Conservation (phyloP, 2,888 invertebrate species). For the Erpobdella octoculata region DNA sequence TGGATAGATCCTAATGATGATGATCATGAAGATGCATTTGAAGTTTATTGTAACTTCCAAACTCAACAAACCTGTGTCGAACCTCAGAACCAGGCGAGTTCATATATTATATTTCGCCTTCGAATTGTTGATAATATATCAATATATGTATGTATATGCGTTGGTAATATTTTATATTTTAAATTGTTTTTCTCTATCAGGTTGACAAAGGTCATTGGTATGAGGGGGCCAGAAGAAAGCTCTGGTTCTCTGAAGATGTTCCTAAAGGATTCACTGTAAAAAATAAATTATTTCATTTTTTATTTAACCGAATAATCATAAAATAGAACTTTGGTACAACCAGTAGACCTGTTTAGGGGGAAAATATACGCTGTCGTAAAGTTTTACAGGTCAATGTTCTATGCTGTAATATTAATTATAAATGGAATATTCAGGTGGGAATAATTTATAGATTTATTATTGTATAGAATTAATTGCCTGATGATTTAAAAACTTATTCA, state of each 20-base stretch:
- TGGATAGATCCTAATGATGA: slow-evolving; percentile 87
- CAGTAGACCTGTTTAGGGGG: not conserved
- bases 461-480: too few relatives aligned
- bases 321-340: not conserved
- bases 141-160: not conserved
- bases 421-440: not conserved
- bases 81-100: slow-evolving; percentile 7
- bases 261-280: slow-evolving; percentile 35
- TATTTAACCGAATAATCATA: not conserved
- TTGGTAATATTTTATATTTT: not conserved
- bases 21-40: slow-evolving; percentile 70
- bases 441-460: too few relatives aligned
- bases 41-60: slow-evolving; percentile 73
- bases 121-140: not conserved
- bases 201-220: slow-evolving; percentile 30
- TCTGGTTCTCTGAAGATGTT: slow-evolving; percentile 39
- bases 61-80: slow-evolving; percentile 69
- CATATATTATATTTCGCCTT: not conserved
- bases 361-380: too few relatives aligned
- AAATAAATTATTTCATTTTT: not conserved
- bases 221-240: slow-evolving; percentile 29
- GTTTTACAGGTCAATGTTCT: too few relatives aligned
- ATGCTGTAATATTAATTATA: too few relatives aligned
- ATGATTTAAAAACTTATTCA: too few relatives aligned
- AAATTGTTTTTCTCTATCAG: slow-evolving; percentile 4